These are phyloP conservation scores for Grammomys dolichurus DNA, from an alignment of 2,113 vertebrate genomes.

Conservation along the genomic window DNA sequence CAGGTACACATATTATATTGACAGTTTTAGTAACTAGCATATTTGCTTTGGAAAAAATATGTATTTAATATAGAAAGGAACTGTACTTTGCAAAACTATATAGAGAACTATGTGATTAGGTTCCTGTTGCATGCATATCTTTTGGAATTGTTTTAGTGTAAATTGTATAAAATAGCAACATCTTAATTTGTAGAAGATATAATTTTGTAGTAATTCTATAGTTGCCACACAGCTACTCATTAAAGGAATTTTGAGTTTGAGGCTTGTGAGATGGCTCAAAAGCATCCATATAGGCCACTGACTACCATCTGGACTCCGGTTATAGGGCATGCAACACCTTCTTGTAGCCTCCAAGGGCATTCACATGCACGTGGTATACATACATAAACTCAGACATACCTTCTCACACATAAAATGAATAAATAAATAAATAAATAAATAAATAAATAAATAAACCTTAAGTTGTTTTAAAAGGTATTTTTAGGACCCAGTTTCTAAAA, in stretches of 20 bases:
- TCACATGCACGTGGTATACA: not conserved
- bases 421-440: not conserved
- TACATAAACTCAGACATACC: not conserved
- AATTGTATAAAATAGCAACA: constrained; percentile 26
- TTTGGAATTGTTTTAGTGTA: constrained; percentile 50
- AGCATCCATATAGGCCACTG: not conserved
- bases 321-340: not conserved
- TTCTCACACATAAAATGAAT: not conserved
- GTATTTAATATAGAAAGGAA: not conserved
- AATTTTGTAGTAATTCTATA: constrained; percentile 20
- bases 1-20: not conserved
- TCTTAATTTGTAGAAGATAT: not conserved
- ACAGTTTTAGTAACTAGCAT: not conserved
- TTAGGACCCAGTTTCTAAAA: constrained; percentile 46
- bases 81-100: constrained; percentile 20
- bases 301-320: not conserved
- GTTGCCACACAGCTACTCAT: constrained; percentile 7
- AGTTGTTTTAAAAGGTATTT: not conserved
- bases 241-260: constrained; percentile 30
- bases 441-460: not conserved
- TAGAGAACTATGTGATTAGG: not conserved
- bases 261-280: not conserved
- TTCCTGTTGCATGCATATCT: not conserved
- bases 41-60: not conserved
- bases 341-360: not conserved